Conservation (phyloP, 2,888 invertebrate genomes). For the Nudaria mundana region DNA sequence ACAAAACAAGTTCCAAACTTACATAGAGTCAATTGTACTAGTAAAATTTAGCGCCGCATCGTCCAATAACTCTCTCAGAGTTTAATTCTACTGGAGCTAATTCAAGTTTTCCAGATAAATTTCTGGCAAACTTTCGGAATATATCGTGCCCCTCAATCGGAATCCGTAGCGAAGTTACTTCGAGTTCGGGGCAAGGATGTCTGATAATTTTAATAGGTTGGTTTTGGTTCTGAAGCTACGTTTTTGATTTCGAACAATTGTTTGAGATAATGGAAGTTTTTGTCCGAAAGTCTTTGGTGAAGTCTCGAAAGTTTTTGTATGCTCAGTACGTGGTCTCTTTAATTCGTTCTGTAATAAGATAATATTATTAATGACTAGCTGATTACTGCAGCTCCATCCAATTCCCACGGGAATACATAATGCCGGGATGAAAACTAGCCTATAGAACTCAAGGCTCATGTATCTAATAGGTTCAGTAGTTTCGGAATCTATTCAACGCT, state of each 20-base stretch:
- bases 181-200: conserved; percentile 13
- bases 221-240: conserved; percentile 1
- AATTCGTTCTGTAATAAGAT: neutral
- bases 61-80: conserved; percentile 24
- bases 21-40: conserved; percentile 4
- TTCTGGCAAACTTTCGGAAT: conserved; percentile 35
- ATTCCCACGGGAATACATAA: too few relatives aligned
- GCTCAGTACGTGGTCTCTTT: neutral
- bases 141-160: conserved; percentile 36
- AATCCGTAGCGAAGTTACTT: conserved; percentile 33
- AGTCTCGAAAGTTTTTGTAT: neutral
- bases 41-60: conserved; percentile 18
- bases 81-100: conserved; percentile 33
- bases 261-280: neutral
- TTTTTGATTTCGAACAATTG: conserved; percentile 1
- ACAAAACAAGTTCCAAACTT: conserved; percentile 1
- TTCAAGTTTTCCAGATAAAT: conserved; percentile 38
- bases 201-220: conserved; percentile 14
- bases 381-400: too few relatives aligned
- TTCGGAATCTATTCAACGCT: too few relatives aligned
- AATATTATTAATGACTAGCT: too few relatives aligned
- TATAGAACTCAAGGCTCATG: too few relatives aligned
- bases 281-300: neutral
- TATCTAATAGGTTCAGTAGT: too few relatives aligned
- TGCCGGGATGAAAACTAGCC: too few relatives aligned